phyloP scores from a whole-genome alignment of 2,113 vertebrate genomes.

The Malurus elegans region DNA sequence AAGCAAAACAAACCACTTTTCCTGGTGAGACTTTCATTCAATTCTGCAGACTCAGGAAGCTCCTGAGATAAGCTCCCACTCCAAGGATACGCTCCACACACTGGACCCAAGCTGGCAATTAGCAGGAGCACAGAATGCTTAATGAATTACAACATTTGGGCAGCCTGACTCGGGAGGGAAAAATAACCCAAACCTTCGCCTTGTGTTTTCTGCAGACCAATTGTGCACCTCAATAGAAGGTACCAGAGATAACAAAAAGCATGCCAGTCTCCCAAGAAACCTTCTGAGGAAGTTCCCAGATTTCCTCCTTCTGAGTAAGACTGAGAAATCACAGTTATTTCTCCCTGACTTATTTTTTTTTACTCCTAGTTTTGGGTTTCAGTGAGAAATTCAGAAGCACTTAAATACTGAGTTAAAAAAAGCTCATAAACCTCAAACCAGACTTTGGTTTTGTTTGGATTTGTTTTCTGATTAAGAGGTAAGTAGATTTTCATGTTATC shows the following conservation, averaged over 20 bases:
- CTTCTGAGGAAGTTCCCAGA: neutral
- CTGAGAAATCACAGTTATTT: neutral
- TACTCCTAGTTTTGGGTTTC: neutral
- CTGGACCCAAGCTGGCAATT: neutral
- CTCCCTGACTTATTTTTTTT: neutral
- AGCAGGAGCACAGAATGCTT: neutral
- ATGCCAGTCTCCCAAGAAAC: neutral
- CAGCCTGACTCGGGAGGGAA: neutral
- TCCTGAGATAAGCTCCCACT: conserved; percentile 33
- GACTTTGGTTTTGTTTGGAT: conserved; percentile 11
- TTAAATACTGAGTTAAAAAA: neutral
- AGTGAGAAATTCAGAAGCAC: neutral
- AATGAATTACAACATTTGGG: neutral
- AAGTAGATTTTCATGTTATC: neutral
- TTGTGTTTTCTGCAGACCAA: neutral
- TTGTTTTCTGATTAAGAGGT: conserved; percentile 1
- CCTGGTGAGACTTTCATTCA: conserved; percentile 68
- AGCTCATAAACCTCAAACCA: neutral
- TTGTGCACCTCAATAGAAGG: neutral
- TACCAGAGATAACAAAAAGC: neutral
- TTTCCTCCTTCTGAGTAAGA: neutral
- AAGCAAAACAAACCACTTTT: conserved; percentile 67
- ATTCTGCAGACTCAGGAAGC: conserved; percentile 65
- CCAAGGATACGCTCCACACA: neutral
- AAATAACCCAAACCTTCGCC: neutral